These are phyloP conservation scores for Aphaenogaster floridana DNA, from an alignment of 1,140 invertebrate genomes.

Conservation along the genomic window DNA sequence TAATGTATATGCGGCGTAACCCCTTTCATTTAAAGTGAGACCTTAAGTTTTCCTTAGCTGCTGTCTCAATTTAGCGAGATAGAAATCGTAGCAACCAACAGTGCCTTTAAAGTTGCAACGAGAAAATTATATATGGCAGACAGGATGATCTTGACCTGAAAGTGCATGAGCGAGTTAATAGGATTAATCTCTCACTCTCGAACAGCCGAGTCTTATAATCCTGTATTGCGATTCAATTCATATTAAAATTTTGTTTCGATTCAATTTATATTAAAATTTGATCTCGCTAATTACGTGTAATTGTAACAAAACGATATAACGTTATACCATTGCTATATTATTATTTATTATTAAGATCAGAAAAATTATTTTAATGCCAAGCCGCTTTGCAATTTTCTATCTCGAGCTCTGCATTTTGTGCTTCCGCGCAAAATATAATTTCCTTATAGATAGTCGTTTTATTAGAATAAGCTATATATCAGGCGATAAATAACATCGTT, in stretches of 20 bases:
- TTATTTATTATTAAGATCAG: neutral
- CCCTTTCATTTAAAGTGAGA: neutral
- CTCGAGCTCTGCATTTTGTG: neutral
- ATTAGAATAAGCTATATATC: neutral
- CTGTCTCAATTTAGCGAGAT: constrained; percentile 16
- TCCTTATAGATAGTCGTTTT: neutral
- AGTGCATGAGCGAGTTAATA: constrained; percentile 33
- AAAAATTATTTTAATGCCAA: neutral
- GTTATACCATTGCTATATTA: neutral
- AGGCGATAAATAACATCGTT: constrained; percentile 36
- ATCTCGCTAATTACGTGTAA: neutral
- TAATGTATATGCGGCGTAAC: neutral
- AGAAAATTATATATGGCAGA: constrained; percentile 24
- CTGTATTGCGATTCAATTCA: neutral
- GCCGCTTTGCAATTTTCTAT: neutral
- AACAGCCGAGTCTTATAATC: neutral
- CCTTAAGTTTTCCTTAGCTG: neutral
- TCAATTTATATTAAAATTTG: neutral
- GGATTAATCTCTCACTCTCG: constrained; percentile 23
- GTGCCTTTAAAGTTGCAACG: constrained; percentile 17
- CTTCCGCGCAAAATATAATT: constrained; percentile 8
- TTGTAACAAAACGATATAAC: neutral
- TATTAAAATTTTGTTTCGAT: constrained; percentile 1
- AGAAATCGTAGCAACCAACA: constrained; percentile 18
- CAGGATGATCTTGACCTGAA: constrained; percentile 33